These are phyloP conservation scores for Syngnathus rostellatus DNA, from an alignment of 2,797 vertebrate species.

Conservation along the genomic window DNA sequence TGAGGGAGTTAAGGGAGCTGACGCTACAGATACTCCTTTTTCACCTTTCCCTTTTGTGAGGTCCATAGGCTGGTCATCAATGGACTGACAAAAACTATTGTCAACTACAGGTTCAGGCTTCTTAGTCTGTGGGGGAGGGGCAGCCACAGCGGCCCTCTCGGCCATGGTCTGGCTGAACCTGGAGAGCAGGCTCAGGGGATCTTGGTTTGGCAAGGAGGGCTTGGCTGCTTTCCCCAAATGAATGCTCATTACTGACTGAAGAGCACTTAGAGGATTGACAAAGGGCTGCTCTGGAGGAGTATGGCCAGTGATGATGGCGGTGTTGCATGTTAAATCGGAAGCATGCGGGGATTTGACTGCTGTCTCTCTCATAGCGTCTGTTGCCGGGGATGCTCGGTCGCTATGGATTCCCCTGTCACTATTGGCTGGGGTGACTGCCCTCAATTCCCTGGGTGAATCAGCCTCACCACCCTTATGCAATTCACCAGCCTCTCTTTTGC, in stretches of 20 bases:
- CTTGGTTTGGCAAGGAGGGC: conserved; percentile 84
- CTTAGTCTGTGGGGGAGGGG: conserved; percentile 81
- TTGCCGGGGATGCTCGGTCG: conserved; percentile 63
- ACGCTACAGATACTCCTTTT: conserved; percentile 78
- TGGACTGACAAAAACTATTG: conserved; percentile 79
- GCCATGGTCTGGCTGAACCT: conserved; percentile 98
- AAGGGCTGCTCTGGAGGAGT: conserved; percentile 90
- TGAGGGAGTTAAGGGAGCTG: conserved; percentile 81
- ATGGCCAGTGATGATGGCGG: conserved; percentile 88
- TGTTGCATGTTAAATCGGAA: conserved; percentile 76
- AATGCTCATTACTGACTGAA: conserved; percentile 98
- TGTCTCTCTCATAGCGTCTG: conserved; percentile 66
- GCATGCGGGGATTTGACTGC: conserved; percentile 65
- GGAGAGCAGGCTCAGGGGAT: conserved; percentile 97
- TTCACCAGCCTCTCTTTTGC: conserved; percentile 79
- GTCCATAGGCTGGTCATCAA: conserved; percentile 96
- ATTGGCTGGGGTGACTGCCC: conserved; percentile 75
- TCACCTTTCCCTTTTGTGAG: conserved; percentile 94
- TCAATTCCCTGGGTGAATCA: conserved; percentile 72
- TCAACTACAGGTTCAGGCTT: conserved; percentile 72
- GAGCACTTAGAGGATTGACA: conserved; percentile 94
- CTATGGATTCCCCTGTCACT: conserved; percentile 74
- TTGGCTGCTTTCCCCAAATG: conserved; percentile 98
- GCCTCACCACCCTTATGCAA: conserved; percentile 64
- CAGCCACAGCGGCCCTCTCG: conserved; percentile 89